These are phyloP conservation scores for Setipinna tenuifilis DNA, from an alignment of 2,797 vertebrate species.

Conservation along the genomic window DNA sequence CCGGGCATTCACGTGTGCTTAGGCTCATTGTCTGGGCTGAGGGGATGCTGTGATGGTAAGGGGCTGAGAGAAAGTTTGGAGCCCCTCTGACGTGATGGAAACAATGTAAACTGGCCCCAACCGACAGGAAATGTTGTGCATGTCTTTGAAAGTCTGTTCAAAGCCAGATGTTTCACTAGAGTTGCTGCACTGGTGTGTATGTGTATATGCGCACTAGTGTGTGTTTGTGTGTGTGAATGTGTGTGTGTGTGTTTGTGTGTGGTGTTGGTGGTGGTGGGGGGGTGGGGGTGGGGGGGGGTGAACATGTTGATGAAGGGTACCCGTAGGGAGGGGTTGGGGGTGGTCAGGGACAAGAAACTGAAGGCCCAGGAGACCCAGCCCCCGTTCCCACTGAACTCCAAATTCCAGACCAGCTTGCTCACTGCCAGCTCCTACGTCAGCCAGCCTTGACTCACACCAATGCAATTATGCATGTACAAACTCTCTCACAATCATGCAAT, in stretches of 20 bases:
- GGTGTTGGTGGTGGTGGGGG: constrained; percentile 45
- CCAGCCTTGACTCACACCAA: constrained; percentile 59
- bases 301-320: constrained; percentile 29
- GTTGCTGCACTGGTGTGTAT: background rate
- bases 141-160: background rate
- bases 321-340: constrained; percentile 4
- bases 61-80: constrained; percentile 46
- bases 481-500: constrained; percentile 16
- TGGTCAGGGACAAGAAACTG: constrained; percentile 48
- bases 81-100: constrained; percentile 13
- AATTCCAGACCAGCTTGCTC: constrained; percentile 74
- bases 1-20: background rate
- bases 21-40: background rate
- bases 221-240: background rate
- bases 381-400: constrained; percentile 69
- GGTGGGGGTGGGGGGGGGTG: constrained; percentile 46
- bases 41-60: constrained; percentile 31
- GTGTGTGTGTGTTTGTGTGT: constrained; percentile 21
- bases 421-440: constrained; percentile 59
- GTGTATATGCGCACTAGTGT: background rate
- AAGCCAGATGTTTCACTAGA: constrained; percentile 40
- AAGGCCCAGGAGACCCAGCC: constrained; percentile 61
- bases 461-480: constrained; percentile 14
- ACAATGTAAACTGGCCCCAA: constrained; percentile 1
- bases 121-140: constrained; percentile 1